phyloP scores from a whole-genome alignment of 2,888 invertebrate species.

The Heliothis peltigera region DNA sequence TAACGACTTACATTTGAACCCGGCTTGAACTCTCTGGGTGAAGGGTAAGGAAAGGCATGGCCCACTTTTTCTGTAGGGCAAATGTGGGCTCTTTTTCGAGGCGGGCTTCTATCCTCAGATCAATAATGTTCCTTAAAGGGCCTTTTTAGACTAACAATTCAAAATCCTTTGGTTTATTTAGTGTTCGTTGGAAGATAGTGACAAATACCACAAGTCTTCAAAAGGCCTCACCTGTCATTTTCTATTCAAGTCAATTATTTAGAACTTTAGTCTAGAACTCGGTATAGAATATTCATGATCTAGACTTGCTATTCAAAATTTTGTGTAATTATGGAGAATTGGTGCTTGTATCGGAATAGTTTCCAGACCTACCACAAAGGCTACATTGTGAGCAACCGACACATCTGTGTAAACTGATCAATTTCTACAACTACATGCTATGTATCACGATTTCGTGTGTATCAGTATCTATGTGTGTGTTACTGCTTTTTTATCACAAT shows the following conservation, averaged over 20 bases:
- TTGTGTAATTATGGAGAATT: slow-evolving; percentile 13
- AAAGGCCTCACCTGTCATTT: slow-evolving; percentile 17
- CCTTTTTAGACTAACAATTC: slow-evolving; percentile 21
- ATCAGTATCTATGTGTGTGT: slow-evolving; percentile 27
- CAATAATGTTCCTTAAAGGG: slow-evolving; percentile 56
- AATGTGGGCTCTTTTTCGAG: slow-evolving; percentile 41
- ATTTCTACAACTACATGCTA: slow-evolving; percentile 36
- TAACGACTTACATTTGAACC: slow-evolving; percentile 72
- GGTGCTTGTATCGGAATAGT: not conserved
- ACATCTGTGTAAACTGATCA: slow-evolving; percentile 65
- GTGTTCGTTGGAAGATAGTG: slow-evolving; percentile 12
- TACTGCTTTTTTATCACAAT: slow-evolving; percentile 53
- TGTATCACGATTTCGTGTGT: slow-evolving; percentile 51
- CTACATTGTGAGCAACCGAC: slow-evolving; percentile 26
- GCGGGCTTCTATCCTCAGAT: slow-evolving; percentile 54
- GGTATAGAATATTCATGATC: slow-evolving; percentile 26
- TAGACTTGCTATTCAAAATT: slow-evolving; percentile 15
- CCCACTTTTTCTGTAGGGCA: slow-evolving; percentile 65
- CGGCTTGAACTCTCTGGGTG: slow-evolving; percentile 67
- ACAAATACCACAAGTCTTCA: not conserved
- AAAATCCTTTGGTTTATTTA: slow-evolving; percentile 14
- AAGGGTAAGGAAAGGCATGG: slow-evolving; percentile 69
- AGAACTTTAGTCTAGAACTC: not conserved
- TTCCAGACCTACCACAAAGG: slow-evolving; percentile 38
- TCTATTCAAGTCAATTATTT: slow-evolving; percentile 5